These are phyloP conservation scores for Blastobasis lacticolella DNA, from an alignment of 2,888 invertebrate species.

Conservation along the genomic window DNA sequence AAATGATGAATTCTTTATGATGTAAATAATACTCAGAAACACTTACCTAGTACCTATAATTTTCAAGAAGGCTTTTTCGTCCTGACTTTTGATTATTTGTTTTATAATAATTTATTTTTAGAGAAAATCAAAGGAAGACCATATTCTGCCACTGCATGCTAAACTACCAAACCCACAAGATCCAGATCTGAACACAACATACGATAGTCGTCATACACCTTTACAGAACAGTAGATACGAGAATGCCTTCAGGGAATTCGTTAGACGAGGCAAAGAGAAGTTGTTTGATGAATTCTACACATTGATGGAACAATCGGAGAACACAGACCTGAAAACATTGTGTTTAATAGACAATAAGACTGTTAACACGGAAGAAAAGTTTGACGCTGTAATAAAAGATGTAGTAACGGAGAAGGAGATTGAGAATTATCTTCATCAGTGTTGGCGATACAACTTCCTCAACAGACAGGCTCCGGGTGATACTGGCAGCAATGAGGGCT, in stretches of 20 bases:
- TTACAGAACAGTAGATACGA: conserved; percentile 45
- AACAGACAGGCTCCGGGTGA: conserved; percentile 25
- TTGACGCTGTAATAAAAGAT: conserved; percentile 45
- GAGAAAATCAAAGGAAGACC: conserved; percentile 51
- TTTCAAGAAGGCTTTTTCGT: too few species aligned
- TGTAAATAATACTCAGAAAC: too few species aligned
- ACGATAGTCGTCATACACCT: conserved; percentile 44
- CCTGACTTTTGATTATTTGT: too few species aligned
- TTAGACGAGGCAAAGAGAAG: conserved; percentile 51
- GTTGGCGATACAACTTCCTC: conserved; percentile 57
- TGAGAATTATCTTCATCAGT: conserved; percentile 54
- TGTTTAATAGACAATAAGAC: conserved; percentile 47
- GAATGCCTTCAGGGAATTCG: conserved; percentile 55
- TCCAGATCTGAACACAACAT: conserved; percentile 50
- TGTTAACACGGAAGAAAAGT: conserved; percentile 58
- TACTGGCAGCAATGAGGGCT: conserved; percentile 22
- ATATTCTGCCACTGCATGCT: conserved; percentile 41
- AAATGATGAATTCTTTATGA: too few species aligned
- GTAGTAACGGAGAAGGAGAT: conserved; percentile 50
- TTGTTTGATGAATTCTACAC: conserved; percentile 48
- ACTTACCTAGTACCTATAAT: too few species aligned
- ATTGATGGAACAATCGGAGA: conserved; percentile 24
- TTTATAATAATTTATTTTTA: conserved; percentile 18
- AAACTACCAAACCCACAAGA: conserved; percentile 37
- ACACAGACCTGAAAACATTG: conserved; percentile 31